Evolutionary conservation across 2,888 invertebrate genomes (phyloP), one percentile per base, ranked within the genome.

Genomic region (Drosophila emarginata): DNA sequence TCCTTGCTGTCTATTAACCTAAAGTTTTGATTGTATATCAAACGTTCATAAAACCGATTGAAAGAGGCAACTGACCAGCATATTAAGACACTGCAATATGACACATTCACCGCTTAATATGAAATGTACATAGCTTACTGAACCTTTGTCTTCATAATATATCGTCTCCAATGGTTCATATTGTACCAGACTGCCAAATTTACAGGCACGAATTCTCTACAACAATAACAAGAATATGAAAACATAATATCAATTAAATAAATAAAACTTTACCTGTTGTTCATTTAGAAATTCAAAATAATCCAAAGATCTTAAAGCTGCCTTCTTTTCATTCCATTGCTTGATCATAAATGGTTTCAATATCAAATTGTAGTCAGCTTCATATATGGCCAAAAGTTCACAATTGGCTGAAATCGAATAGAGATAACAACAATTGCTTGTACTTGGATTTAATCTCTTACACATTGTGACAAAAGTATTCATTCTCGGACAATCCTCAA

Each of bases 331-430:
- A 23, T 75, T 28, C 91, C 91, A 91, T 68, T 89, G 84, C 36
- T 85, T 83, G 64, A 78, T 67, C 90, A 91, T 87, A 39, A 70
- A 79, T 1, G 85, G 83, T 2, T 83, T 79, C 32, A 91, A 72
- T 23, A 90, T 73, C 1, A 0, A 6, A 28, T 80, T 72, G 80
- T 96, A 96, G 78, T 95, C 94, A 3, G 61, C 93, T 67, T 93
- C 93, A 90, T 93, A 93, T 61, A 96, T 89, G 39, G 92, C 93
- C 59, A 96, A 88, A 36, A 96, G 89, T 90, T 96, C 96, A 74
- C 94, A 94, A 50, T 92, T 89, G 14, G 93, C 93, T 94, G 26
- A 23, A 11, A n/a, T 3, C 37, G n/a, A n/a, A n/a, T n/a, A n/a
- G n/a, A n/a, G n/a, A n/a, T n/a, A n/a, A n/a, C n/a, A n/a, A n/a